Conservation (phyloP, 1,140 invertebrate genomes). For the Coelopa frigida region DNA sequence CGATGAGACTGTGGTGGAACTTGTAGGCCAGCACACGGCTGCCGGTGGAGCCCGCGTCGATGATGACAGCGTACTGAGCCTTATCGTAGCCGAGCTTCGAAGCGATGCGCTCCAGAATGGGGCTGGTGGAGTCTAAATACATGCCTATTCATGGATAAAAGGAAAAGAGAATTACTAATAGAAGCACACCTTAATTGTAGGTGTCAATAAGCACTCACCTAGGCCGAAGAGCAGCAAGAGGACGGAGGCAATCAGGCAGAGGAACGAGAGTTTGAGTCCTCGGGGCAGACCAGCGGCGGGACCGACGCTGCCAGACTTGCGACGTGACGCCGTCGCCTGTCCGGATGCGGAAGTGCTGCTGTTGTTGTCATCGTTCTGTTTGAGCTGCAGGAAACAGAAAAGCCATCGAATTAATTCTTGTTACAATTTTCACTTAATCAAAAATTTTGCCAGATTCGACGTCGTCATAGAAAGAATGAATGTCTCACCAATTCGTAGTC, state of each 20-base stretch:
- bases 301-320: slow-evolving; percentile 4
- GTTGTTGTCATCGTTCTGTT: too few relatives aligned
- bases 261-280: slow-evolving; percentile 38
- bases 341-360: too few relatives aligned
- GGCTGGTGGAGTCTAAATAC: slow-evolving; percentile 42
- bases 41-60: slow-evolving; percentile 94
- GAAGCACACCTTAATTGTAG: background rate
- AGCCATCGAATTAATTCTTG: background rate
- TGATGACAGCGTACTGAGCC: slow-evolving; percentile 81
- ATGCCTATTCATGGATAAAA: slow-evolving; percentile 17
- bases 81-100: slow-evolving; percentile 62
- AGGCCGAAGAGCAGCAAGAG: slow-evolving; percentile 34
- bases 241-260: slow-evolving; percentile 37
- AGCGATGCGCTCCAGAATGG: slow-evolving; percentile 55
- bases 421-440: slow-evolving; percentile 1
- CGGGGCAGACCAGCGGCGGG: slow-evolving; percentile 19
- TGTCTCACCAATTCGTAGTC: slow-evolving; percentile 6
- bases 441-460: background rate
- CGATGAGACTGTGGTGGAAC: slow-evolving; percentile 66
- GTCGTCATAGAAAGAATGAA: background rate
- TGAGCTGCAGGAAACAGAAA: slow-evolving; percentile 1
- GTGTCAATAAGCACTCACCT: slow-evolving; percentile 26
- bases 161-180: background rate
- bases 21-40: slow-evolving; percentile 84
- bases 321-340: background rate